A percentile compares a stretch with the other conserved stretches of the same genome.
phyloP scores from a whole-genome alignment of 2,113 vertebrate species.

The Heterochromis multidens region DNA sequence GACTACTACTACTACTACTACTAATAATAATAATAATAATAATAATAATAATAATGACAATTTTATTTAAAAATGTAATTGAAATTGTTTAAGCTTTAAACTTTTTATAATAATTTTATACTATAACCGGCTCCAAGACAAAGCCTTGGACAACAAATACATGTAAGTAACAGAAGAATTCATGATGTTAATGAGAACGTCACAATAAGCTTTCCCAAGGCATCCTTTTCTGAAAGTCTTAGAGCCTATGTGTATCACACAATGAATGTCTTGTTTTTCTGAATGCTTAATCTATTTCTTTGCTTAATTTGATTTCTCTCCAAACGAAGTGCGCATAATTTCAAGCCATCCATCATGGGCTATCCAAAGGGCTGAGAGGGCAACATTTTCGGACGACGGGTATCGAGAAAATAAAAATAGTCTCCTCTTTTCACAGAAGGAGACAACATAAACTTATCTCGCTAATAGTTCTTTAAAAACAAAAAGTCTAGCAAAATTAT shows the following conservation, averaged over 20 bases:
- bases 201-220: neutral
- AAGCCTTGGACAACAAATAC: neutral
- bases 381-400: neutral
- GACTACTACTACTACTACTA: no score
- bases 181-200: neutral
- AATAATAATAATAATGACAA: fast-evolving
- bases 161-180: neutral
- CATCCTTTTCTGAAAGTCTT: neutral
- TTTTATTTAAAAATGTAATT: neutral
- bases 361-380: neutral
- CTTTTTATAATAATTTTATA: neutral
- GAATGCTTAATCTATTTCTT: neutral
- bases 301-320: neutral
- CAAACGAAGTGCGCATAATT: neutral
- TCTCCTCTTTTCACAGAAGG: neutral
- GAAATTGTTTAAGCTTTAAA: neutral
- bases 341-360: neutral
- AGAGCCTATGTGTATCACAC: neutral
- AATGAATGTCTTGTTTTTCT: neutral
- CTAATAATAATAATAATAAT: no score
- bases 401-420: neutral
- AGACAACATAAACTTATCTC: neutral
- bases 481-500: neutral
- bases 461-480: neutral
- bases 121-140: neutral